A percentile compares a stretch with the other conserved stretches of the same genome.
Evolutionary conservation across 2,113 vertebrate species (phyloP).

Genomic region (Poeciliopsis prolifica): DNA sequence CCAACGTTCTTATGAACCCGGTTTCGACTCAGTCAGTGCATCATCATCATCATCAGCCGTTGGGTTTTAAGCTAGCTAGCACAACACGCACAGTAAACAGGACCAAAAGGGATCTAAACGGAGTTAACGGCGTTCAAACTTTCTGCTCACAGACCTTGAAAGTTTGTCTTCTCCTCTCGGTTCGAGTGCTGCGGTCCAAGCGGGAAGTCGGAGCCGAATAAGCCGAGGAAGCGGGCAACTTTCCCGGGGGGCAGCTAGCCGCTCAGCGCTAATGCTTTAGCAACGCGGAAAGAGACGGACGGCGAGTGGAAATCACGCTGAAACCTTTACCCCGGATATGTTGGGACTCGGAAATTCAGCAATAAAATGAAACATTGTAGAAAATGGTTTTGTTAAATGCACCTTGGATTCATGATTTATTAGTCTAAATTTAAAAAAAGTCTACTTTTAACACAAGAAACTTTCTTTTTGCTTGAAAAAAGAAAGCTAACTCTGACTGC

Average conservation of each 20-base stretch:
- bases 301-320: slow-evolving; percentile 3
- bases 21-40: not conserved
- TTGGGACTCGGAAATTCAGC: not conserved
- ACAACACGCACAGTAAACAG: not conserved
- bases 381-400: no score
- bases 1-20: not conserved
- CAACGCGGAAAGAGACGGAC: slow-evolving; percentile 42
- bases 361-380: not conserved
- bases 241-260: slow-evolving; percentile 26
- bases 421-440: no score
- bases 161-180: slow-evolving; percentile 2
- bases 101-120: not conserved
- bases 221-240: not conserved
- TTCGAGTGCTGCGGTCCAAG: not conserved
- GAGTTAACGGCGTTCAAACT: slow-evolving; percentile 24
- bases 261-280: slow-evolving; percentile 47
- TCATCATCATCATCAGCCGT: slow-evolving; percentile 13
- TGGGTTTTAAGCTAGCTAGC: not conserved
- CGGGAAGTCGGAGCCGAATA: not conserved
- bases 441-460: not conserved
- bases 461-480: not conserved
- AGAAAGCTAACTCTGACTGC: no score
- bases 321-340: slow-evolving; percentile 49
- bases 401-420: no score
- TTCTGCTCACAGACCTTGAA: slow-evolving; percentile 18